Percentiles rank a stretch among this genome's conserved stretches.
These are phyloP conservation scores for Ellobium chinense DNA, from an alignment of 2,888 invertebrate species.

Conservation along the genomic window DNA sequence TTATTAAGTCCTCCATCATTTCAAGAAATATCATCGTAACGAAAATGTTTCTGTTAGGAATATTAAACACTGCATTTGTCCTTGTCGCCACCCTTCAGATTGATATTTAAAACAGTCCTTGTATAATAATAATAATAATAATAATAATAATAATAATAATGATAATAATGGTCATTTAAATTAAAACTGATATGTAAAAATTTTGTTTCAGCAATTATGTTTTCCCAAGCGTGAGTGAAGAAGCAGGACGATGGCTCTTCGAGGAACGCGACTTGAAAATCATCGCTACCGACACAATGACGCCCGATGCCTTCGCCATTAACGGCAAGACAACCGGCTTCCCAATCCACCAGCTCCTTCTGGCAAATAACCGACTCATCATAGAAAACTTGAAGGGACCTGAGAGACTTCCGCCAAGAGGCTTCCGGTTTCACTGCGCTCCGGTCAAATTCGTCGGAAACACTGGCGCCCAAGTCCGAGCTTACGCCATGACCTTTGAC, in stretches of 20 bases:
- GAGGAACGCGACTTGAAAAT: conserved; percentile 24
- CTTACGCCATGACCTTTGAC: conserved; percentile 26
- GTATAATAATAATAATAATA: too few relatives aligned
- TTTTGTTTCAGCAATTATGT: conserved; percentile 4
- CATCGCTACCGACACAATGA: conserved; percentile 15
- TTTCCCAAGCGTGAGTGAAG: conserved; percentile 19
- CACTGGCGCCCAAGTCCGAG: conserved; percentile 18
- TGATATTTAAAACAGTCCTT: too few relatives aligned
- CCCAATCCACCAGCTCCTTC: conserved; percentile 22
- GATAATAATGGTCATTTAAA: too few relatives aligned
- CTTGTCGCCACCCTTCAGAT: too few relatives aligned
- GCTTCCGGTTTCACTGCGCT: conserved; percentile 12
- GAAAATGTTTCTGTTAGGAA: too few relatives aligned
- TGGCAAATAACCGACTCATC: conserved; percentile 25
- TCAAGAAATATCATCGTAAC: too few relatives aligned
- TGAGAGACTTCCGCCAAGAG: conserved; percentile 1
- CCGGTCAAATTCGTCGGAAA: conserved; percentile 25
- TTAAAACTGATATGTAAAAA: too few relatives aligned
- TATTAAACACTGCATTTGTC: too few relatives aligned
- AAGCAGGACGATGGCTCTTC: conserved; percentile 13
- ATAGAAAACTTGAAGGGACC: conserved; percentile 22
- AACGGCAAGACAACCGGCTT: neutral
- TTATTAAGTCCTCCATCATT: too few relatives aligned
- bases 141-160: too few relatives aligned
- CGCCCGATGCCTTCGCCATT: neutral